Percentiles rank a stretch among this genome's conserved stretches.
phyloP scores from a whole-genome alignment of 1,140 invertebrate species.

The Drosophila orena region DNA sequence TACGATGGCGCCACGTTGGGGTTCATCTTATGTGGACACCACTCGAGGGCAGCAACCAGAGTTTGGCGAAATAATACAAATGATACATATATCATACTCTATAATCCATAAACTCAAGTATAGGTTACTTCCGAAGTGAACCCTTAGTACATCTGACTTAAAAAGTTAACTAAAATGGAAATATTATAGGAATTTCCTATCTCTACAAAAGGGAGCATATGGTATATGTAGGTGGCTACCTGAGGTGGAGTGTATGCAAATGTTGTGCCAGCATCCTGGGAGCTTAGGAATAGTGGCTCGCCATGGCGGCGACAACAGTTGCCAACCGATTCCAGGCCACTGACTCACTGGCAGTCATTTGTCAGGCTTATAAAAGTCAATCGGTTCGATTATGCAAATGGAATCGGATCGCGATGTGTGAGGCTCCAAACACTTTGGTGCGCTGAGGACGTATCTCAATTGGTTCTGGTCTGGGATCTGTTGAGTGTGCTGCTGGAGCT shows the following conservation, averaged over 20 bases:
- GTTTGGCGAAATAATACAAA: conserved; percentile 11
- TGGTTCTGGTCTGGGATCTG: conserved; percentile 7
- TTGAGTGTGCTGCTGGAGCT: not conserved
- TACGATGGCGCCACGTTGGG: conserved; percentile 19
- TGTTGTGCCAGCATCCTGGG: conserved; percentile 22
- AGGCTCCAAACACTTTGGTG: conserved; percentile 31
- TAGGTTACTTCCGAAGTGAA: too few relatives aligned
- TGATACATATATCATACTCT: too few relatives aligned
- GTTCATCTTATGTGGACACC: conserved; percentile 17
- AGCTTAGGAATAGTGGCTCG: conserved; percentile 16
- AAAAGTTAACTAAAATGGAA: too few relatives aligned
- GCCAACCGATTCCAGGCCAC: conserved; percentile 32
- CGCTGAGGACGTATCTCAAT: conserved; percentile 36
- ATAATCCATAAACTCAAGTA: too few relatives aligned
- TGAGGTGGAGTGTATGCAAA: conserved; percentile 17
- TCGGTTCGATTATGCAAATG: conserved; percentile 49
- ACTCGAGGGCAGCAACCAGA: conserved; percentile 11
- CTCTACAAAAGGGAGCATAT: not conserved
- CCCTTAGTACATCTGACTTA: too few relatives aligned
- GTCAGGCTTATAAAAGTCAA: conserved; percentile 57
- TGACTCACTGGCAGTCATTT: conserved; percentile 46
- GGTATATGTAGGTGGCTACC: not conserved
- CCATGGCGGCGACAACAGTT: conserved; percentile 2
- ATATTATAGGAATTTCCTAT: not conserved
- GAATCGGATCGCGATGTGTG: conserved; percentile 25